A percentile compares a stretch with the other conserved stretches of the same genome.
These are phyloP conservation scores for Prionace glauca DNA, from an alignment of 2,797 vertebrate genomes.

Conservation along the genomic window DNA sequence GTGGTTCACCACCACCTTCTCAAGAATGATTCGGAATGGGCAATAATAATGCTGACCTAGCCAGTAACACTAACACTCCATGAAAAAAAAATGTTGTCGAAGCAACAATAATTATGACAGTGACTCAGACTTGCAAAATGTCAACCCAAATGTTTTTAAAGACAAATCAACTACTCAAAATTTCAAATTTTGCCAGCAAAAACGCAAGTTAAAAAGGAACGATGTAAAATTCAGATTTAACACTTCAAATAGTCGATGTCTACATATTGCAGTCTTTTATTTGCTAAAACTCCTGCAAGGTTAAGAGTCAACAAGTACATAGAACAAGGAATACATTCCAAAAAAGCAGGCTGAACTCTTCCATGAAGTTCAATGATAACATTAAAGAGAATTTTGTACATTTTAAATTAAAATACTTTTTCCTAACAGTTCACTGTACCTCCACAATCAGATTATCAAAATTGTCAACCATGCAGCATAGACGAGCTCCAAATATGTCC, in stretches of 20 bases:
- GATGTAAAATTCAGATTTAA: neutral
- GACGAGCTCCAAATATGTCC: conserved; percentile 65
- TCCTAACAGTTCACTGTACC: conserved; percentile 52
- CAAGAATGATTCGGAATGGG: no score
- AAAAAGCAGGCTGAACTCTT: neutral
- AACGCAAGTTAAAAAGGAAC: neutral
- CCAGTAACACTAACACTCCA: no score
- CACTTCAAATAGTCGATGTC: neutral
- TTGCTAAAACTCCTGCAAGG: neutral
- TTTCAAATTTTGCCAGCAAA: neutral
- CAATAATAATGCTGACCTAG: no score
- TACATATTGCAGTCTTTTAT: neutral
- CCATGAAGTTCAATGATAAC: neutral
- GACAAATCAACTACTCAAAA: neutral
- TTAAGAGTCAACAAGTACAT: neutral
- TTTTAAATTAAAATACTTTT: neutral
- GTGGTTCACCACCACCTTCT: no score
- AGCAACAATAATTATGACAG: neutral
- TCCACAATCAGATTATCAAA: conserved; percentile 60
- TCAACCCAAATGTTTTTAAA: neutral
- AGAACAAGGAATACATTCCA: neutral
- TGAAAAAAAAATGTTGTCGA: neutral
- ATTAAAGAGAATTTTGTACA: neutral
- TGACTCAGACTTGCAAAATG: neutral
- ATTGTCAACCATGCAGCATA: conserved; percentile 68